Conservation (phyloP, 2,113 vertebrate genomes). For the Siniperca chuatsi region DNA sequence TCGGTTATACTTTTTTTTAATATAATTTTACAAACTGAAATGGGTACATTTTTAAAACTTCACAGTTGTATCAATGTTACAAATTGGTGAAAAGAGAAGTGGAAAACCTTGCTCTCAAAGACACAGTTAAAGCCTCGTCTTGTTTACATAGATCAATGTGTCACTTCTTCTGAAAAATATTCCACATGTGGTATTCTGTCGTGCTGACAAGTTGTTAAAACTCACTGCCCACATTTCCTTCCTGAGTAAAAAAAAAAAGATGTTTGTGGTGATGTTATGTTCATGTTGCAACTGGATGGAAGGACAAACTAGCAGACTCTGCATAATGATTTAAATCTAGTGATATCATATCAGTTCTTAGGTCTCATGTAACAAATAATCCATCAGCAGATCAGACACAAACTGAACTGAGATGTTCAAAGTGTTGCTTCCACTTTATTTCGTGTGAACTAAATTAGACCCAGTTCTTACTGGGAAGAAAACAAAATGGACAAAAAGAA, state of each 20-base stretch:
- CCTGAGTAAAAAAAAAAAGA: neutral
- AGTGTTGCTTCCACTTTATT: conserved; percentile 26
- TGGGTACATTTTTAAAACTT: neutral
- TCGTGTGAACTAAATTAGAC: conserved; percentile 16
- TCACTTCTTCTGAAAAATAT: neutral
- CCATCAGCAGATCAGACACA: neutral
- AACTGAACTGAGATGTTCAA: neutral
- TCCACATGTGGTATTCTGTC: neutral
- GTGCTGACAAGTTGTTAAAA: too few species aligned
- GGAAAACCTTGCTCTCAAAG: too few species aligned
- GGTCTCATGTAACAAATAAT: neutral
- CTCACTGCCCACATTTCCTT: neutral
- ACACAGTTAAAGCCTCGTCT: neutral
- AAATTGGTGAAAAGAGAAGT: too few species aligned
- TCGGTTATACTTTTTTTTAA: too few species aligned
- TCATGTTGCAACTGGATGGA: neutral
- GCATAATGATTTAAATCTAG: neutral
- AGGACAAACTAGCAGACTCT: too few species aligned
- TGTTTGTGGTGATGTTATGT: neutral
- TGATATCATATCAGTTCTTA: neutral
- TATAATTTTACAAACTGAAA: neutral
- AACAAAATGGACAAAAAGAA: neutral
- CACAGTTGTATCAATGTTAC: too few species aligned
- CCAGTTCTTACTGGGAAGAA: neutral
- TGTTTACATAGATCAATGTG: neutral